phyloP scores from a whole-genome alignment of 2,113 vertebrate genomes.

The Bambusicola thoracicus region DNA sequence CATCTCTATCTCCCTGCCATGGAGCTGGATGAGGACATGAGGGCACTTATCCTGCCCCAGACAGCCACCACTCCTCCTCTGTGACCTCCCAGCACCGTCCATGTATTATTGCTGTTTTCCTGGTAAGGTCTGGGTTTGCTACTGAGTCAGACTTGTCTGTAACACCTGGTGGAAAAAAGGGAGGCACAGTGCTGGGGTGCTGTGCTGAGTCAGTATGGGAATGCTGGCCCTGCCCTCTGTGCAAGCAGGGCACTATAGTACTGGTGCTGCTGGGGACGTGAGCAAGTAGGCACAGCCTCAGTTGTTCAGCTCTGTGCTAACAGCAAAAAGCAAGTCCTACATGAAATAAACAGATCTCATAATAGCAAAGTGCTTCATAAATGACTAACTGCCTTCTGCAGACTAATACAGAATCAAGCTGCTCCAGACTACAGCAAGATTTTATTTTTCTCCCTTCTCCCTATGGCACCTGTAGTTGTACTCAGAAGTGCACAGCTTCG shows the following conservation, averaged over 20 bases:
- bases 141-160: neutral
- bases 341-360: conserved; percentile 47
- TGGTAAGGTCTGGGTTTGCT: rapidly evolving
- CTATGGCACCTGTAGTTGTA: conserved; percentile 20
- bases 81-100: neutral
- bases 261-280: neutral
- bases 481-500: conserved; percentile 14
- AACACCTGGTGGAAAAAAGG: neutral
- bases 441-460: conserved; percentile 30
- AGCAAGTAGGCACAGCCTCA: neutral
- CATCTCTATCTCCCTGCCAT: rapidly evolving
- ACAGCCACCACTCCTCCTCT: neutral
- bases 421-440: conserved; percentile 13
- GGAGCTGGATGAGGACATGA: neutral
- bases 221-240: neutral
- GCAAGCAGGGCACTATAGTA: neutral
- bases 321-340: neutral
- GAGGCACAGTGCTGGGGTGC: neutral
- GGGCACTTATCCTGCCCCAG: neutral
- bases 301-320: conserved; percentile 37
- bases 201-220: conserved; percentile 16
- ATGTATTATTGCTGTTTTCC: neutral
- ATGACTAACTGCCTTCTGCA: conserved; percentile 52
- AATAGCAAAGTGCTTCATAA: conserved; percentile 48
- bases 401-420: conserved; percentile 37